Evolutionary conservation across 2,888 invertebrate genomes (phyloP).

Genomic region (Trachelus troglodyta): DNA sequence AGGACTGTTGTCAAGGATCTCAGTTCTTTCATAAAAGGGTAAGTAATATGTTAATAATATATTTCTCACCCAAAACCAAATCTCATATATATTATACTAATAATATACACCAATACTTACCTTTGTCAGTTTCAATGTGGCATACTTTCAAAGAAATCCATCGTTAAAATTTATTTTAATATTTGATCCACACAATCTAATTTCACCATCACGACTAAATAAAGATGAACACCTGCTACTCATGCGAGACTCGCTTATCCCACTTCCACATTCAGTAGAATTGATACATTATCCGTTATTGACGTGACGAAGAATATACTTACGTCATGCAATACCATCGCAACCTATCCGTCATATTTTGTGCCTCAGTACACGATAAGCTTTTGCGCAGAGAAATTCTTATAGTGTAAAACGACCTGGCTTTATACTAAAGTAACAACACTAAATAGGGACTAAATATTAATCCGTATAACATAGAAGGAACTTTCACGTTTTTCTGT

Average conservation of each 20-base stretch:
- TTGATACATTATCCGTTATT: neutral
- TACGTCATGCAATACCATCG: neutral
- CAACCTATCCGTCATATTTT: neutral
- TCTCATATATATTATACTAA: neutral
- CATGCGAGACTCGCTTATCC: neutral
- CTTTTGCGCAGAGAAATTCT: neutral
- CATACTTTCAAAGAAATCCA: neutral
- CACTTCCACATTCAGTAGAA: neutral
- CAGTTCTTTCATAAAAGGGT: conserved; percentile 90
- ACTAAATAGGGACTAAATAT: neutral
- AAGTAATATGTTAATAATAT: conserved; percentile 57
- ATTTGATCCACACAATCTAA: neutral
- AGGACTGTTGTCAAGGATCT: conserved; percentile 92
- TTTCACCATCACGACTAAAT: neutral
- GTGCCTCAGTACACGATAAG: conserved; percentile 9
- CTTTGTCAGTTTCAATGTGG: neutral
- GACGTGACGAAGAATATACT: neutral
- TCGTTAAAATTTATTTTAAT: neutral
- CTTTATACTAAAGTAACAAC: neutral
- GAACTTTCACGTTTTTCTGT: conserved; percentile 2
- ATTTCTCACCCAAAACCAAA: neutral
- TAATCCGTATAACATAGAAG: neutral
- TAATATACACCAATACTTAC: neutral
- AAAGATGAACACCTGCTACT: neutral
- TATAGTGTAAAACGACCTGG: neutral